Percentiles rank a stretch among this genome's conserved stretches.
These are phyloP conservation scores for Anseranas semipalmata DNA, from an alignment of 2,113 vertebrate species.

Conservation along the genomic window DNA sequence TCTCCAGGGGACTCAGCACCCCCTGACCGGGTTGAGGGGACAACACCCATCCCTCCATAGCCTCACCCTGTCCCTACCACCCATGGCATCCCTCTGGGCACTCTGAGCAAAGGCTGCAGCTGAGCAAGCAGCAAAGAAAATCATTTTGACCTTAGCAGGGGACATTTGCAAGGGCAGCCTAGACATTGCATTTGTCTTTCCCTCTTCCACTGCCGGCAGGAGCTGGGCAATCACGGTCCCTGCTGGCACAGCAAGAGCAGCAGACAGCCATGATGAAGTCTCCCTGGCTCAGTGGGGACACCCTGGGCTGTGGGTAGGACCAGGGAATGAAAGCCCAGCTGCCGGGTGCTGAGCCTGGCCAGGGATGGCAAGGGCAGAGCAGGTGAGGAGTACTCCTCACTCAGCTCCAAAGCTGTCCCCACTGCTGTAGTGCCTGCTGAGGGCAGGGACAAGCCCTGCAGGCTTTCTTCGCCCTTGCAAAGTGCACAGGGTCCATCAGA, in stretches of 20 bases:
- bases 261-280: accelerated
- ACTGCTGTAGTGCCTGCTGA: accelerated
- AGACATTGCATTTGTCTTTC: not conserved
- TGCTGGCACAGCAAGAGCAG: not conserved
- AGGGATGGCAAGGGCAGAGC: not conserved
- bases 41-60: not conserved
- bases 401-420: not conserved
- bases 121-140: accelerated
- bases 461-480: accelerated
- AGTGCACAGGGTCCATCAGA: accelerated
- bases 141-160: not conserved
- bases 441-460: accelerated
- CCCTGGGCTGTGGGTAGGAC: too few species aligned
- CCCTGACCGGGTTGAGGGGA: accelerated
- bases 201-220: accelerated
- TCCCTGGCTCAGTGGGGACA: too few species aligned
- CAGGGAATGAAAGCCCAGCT: not conserved
- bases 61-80: not conserved
- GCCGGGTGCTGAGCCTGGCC: accelerated
- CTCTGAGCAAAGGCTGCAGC: not conserved
- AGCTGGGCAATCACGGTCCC: not conserved
- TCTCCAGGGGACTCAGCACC: not conserved
- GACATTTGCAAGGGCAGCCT: not conserved
- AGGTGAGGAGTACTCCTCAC: accelerated
- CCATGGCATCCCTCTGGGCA: accelerated